phyloP scores from a whole-genome alignment of 2,888 invertebrate genomes.

The Noctua comes region DNA sequence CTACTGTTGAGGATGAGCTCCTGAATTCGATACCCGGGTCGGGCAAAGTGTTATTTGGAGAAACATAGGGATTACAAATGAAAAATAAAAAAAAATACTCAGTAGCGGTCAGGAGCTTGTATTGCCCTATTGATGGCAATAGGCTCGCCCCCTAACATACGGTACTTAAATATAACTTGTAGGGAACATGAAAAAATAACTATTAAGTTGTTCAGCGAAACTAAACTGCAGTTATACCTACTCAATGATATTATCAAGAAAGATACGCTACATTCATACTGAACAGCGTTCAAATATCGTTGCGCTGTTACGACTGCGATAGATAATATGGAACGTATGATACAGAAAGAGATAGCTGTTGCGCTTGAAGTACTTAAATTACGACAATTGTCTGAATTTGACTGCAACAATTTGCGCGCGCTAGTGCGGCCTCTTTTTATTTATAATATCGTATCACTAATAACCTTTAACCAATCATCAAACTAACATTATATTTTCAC shows the following conservation, averaged over 20 bases:
- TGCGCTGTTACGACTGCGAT: too few species aligned
- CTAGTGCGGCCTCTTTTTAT: too few species aligned
- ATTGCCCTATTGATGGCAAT: not conserved
- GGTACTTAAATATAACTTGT: not conserved
- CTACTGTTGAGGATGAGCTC: not conserved
- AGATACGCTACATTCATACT: too few species aligned
- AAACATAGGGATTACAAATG: not conserved
- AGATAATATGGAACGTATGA: too few species aligned
- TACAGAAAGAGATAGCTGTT: too few species aligned
- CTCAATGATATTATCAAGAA: too few species aligned
- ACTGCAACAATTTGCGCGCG: too few species aligned
- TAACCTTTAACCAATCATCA: not conserved
- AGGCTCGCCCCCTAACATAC: not conserved
- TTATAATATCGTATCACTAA: too few species aligned
- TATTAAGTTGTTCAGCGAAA: not conserved
- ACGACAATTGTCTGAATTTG: too few species aligned
- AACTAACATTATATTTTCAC: slow-evolving; percentile 12
- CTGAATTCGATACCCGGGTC: not conserved
- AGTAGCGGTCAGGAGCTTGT: not conserved
- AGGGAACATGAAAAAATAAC: not conserved
- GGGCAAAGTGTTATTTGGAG: not conserved
- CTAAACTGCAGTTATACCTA: not conserved
- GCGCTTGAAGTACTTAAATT: too few species aligned
- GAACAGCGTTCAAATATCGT: too few species aligned
- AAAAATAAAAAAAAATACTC: not conserved